A percentile compares a stretch with the other conserved stretches of the same genome.
Evolutionary conservation across 2,888 invertebrate species (phyloP).

Genomic region (Phragmatobia fuliginosa): DNA sequence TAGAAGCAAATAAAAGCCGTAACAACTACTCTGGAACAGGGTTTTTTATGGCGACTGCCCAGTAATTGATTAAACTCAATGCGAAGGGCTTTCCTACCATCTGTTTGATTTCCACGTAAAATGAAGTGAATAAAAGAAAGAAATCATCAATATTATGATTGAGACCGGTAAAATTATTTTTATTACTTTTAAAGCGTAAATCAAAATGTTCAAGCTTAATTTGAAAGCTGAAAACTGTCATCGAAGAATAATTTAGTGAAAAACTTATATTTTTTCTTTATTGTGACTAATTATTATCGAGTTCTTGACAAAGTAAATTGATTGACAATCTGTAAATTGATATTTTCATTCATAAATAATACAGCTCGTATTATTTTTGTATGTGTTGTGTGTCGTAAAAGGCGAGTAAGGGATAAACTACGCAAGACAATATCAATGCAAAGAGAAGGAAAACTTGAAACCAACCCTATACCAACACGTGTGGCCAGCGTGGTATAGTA

Average conservation of each 20-base stretch:
- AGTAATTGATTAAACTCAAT: not conserved
- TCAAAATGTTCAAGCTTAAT: not conserved
- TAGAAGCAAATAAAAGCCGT: not conserved
- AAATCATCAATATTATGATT: not conserved
- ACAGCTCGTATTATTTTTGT: too few relatives aligned
- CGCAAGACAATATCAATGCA: too few relatives aligned
- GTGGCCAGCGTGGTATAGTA: too few relatives aligned
- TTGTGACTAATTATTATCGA: not conserved
- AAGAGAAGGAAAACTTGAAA: too few relatives aligned
- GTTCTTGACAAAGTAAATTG: not conserved
- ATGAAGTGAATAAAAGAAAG: not conserved
- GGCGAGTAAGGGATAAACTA: too few relatives aligned
- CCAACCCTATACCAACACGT: too few relatives aligned
- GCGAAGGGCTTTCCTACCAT: constrained; percentile 1
- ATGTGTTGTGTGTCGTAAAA: too few relatives aligned
- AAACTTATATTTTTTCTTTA: too few relatives aligned
- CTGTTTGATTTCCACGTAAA: not conserved
- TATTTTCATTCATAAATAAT: too few relatives aligned
- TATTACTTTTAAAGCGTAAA: not conserved
- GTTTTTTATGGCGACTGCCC: not conserved
- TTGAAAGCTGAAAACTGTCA: not conserved
- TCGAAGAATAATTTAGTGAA: not conserved
- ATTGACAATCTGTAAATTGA: too few relatives aligned
- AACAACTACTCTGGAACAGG: not conserved
- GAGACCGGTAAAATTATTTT: not conserved